Percentiles rank a stretch among this genome's conserved stretches.
Conservation (phyloP, 2,888 invertebrate genomes). For the Drosophila birchii region DNA sequence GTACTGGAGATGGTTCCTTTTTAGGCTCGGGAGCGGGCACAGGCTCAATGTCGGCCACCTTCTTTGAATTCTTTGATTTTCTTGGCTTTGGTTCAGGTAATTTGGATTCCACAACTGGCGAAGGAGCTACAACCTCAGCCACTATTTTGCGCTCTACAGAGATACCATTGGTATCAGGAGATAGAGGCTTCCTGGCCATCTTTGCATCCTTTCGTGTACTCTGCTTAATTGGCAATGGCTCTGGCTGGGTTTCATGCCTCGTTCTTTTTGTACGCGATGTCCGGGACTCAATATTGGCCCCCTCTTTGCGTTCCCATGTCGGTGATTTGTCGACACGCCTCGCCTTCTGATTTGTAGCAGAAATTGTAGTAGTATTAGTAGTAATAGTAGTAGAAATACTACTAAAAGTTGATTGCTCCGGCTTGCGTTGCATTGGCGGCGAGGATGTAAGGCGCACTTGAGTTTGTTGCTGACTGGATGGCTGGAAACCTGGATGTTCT, state of each 20-base stretch:
- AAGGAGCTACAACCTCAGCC: constrained; percentile 15
- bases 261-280: constrained; percentile 57
- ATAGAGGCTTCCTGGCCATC: constrained; percentile 48
- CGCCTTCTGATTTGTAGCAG: constrained; percentile 42
- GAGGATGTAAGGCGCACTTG: constrained; percentile 69
- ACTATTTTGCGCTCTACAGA: constrained; percentile 48
- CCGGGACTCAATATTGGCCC: constrained; percentile 55
- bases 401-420: constrained; percentile 39
- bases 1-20: constrained; percentile 11
- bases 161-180: constrained; percentile 58
- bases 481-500: constrained; percentile 85
- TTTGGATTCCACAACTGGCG: constrained; percentile 35
- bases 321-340: constrained; percentile 75
- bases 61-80: constrained; percentile 64
- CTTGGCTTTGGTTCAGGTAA: constrained; percentile 64
- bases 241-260: constrained; percentile 66
- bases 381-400: constrained; percentile 58
- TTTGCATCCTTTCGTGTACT: constrained; percentile 64
- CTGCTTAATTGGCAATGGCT: constrained; percentile 65
- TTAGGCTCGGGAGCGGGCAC: constrained; percentile 1
- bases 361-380: constrained; percentile 59
- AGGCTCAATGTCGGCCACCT: constrained; percentile 40
- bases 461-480: constrained; percentile 85
- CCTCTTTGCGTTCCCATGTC: constrained; percentile 72
- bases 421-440: constrained; percentile 55